Conservation (phyloP, 2,113 vertebrate genomes). For the Triplophysa tibetana region DNA sequence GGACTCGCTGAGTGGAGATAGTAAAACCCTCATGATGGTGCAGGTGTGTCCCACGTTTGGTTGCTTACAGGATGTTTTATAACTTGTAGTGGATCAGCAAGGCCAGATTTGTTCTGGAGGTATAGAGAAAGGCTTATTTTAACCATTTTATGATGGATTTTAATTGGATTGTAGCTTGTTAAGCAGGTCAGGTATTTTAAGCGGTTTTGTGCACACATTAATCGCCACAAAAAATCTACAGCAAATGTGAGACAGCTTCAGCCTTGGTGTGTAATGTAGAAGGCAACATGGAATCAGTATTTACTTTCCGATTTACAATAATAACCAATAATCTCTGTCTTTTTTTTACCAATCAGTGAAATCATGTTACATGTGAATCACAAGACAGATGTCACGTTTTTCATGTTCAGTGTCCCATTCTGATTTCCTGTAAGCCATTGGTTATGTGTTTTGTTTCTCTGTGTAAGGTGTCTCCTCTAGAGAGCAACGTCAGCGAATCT, state of each 20-base stretch:
- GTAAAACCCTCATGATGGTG: conserved; percentile 97
- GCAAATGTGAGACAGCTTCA: not conserved
- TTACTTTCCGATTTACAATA: too few species aligned
- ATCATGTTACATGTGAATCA: not conserved
- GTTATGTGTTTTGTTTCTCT: not conserved
- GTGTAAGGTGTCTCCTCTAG: conserved; percentile 82
- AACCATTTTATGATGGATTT: conserved; percentile 6
- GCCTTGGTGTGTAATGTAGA: not conserved
- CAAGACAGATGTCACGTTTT: not conserved
- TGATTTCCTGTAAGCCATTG: not conserved
- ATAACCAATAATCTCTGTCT: too few species aligned
- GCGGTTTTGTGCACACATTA: not conserved
- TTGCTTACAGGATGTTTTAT: too few species aligned
- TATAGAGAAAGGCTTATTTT: conserved; percentile 2
- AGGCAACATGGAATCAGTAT: too few species aligned
- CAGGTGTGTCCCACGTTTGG: conserved; percentile 75
- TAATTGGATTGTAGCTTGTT: not conserved
- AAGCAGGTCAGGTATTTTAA: conserved; percentile 13
- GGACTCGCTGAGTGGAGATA: conserved; percentile 92
- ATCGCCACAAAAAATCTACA: not conserved
- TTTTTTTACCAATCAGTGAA: too few species aligned
- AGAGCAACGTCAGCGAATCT: conserved; percentile 86
- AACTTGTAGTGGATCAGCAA: not conserved
- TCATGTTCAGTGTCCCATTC: not conserved
- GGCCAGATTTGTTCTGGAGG: not conserved